Base-by-base conservation (phyloP, 2,888 invertebrate genomes). In the Perizoma flavofasciatum region DNA sequence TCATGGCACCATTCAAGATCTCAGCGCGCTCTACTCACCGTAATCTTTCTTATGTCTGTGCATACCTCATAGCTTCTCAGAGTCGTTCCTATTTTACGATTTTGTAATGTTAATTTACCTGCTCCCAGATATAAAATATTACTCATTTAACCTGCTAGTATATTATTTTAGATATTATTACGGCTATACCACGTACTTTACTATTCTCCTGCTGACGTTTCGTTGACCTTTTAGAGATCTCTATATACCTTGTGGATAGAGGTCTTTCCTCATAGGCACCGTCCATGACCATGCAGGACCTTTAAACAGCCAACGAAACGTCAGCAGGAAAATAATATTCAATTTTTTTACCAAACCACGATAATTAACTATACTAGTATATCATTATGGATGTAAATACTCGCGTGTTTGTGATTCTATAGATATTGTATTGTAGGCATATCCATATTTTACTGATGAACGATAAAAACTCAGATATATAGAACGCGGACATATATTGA, bases 51-150 rank as follows among this genome's bases (percentile, higher is more conserved):
- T 40, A 41, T 37, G 37, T 55, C 48, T 57, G 50, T 50, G 10
- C 50, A 53, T 57, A 52, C 22, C 49, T 56, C 35, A 60, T 52
- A 39, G 50, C 46, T 47, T 57, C 70, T 71, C 74, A 64, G 67
- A 72, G 72, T 77, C 78, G 74, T 82, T 79, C 81, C 79, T 80
- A 81, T 82, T 83, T 85, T 79, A 84, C 79, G 81, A 77, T 77
- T 80, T 78, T 79, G 74, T 83, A 82, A 83, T 78, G 77, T 74
- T 70, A 68, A 72, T 64, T 59, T 54, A 57, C 52, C 3, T 22
- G 1, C 1, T 62, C 61, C 44, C 45, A 63, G 67, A 65, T 51
- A 62, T 62, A 62, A 58, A 62, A 58, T 51, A 60, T n/a, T 67
- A 75, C 72, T 51, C 72, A 74, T 69, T 69, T 72, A 73, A 62